Evolutionary conservation across 2,888 invertebrate species (phyloP).

Genomic region (Temnothorax unifasciatus): DNA sequence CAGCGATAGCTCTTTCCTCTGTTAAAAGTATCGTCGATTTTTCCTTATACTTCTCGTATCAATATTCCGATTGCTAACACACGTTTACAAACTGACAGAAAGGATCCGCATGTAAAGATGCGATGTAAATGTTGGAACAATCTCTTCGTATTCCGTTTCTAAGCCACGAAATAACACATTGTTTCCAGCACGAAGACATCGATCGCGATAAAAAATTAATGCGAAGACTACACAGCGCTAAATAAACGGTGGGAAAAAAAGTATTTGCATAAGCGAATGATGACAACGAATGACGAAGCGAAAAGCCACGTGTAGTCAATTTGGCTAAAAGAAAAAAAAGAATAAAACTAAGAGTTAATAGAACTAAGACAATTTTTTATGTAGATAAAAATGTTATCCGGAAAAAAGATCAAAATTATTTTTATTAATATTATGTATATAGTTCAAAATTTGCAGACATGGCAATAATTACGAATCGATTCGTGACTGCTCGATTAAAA

Average conservation of each 20-base stretch:
- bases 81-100: not conserved
- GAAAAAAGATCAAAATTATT: not conserved
- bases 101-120: not conserved
- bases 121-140: conserved; percentile 12
- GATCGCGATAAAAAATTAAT: conserved; percentile 44
- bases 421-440: not conserved
- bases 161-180: conserved; percentile 9
- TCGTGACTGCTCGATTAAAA: not conserved
- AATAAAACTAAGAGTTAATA: not conserved
- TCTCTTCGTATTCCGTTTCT: conserved; percentile 5
- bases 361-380: not conserved
- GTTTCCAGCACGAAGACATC: not conserved
- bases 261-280: conserved; percentile 24
- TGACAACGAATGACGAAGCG: not conserved
- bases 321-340: not conserved
- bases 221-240: not conserved
- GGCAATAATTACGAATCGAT: not conserved
- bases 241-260: conserved; percentile 2
- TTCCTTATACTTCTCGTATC: not conserved
- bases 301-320: not conserved
- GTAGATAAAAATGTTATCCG: not conserved
- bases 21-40: not conserved
- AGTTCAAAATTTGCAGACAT: not conserved
- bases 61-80: conserved; percentile 9
- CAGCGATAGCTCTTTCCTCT: not conserved